phyloP scores from a whole-genome alignment of 1,140 invertebrate species.

The Heliconius himera region DNA sequence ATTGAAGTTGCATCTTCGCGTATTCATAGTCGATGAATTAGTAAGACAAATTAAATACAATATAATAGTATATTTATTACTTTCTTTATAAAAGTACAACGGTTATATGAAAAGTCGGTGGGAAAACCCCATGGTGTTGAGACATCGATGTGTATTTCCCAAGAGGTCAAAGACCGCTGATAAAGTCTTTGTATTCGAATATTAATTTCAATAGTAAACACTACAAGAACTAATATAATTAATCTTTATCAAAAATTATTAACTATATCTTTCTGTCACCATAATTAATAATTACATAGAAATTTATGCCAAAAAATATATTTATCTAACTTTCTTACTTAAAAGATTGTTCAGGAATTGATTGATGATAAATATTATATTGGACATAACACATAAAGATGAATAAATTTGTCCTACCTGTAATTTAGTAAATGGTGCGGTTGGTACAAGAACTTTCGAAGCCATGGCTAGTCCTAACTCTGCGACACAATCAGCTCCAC shows the following conservation, averaged over 20 bases:
- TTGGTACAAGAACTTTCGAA: slow-evolving; percentile 74
- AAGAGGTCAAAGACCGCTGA: slow-evolving; percentile 49
- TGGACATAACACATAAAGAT: background rate
- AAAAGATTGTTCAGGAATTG: no score
- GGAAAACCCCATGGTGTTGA: slow-evolving; percentile 46
- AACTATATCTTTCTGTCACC: background rate
- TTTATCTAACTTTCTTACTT: background rate
- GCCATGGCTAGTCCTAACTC: slow-evolving; percentile 57
- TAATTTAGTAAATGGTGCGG: slow-evolving; percentile 67
- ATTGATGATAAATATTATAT: no score
- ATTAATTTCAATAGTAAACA: background rate
- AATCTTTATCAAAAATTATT: background rate
- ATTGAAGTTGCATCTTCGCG: background rate
- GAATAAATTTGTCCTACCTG: slow-evolving; percentile 53
- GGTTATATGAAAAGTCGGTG: slow-evolving; percentile 10
- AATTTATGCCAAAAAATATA: background rate
- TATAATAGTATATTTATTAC: background rate
- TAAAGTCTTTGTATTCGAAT: slow-evolving; percentile 32
- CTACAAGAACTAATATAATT: background rate
- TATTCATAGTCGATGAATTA: background rate
- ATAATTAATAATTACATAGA: background rate
- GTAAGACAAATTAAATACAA: background rate
- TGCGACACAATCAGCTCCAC: slow-evolving; percentile 21
- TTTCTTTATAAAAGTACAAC: background rate
- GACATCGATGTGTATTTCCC: slow-evolving; percentile 40